Base-by-base conservation (phyloP, 2,888 invertebrate genomes). In the Neelides folsomi region DNA sequence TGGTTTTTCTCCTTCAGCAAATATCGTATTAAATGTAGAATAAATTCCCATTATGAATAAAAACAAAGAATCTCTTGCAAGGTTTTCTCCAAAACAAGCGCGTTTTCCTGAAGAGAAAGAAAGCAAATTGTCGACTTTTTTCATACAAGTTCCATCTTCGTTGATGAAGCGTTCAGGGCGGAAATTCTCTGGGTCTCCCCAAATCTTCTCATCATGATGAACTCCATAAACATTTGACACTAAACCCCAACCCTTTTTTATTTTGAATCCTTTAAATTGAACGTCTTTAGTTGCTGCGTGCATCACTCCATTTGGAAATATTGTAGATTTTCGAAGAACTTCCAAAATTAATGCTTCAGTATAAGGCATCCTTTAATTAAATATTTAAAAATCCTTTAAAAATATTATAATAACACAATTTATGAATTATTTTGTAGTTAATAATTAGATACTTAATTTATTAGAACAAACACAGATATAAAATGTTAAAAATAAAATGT, bases 111-210 rank as follows among this genome's bases (percentile, higher is more conserved):
- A 13, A 12, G 52, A 52, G 34, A 52, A 52, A 2, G 48, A 15
- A 6, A 52, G 15, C 7, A 52, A n/a, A 16, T 48, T 48, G 1
- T 48, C 48, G 18, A n/a, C 19, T 18, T 47, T 47, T 1, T 36
- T n/a, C 2, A 53, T 49, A 6, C 15, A 15, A 18, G 37, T 43
- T 10, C 48, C 54, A 35, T 48, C 52, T 2, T 51, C 51, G 39
- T 53, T 52, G 10, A 62, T 50, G 47, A 60, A 60, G 9, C 62
- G 35, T 37, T 56, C 55, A 2, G 62, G 62, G 4, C 59, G 49
- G 36, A 62, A 62, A 5, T 40, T 46, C 3, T 56, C 27, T 1
- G 62, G 58, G 13, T 62, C 62, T 0, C 54, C 56, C 59, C 58
- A 61, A n/a, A 51, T 48, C 44, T 53, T 48, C 12, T 52, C 42